Base-by-base conservation (phyloP, 2,113 vertebrate genomes). In the Eurypyga helias region DNA sequence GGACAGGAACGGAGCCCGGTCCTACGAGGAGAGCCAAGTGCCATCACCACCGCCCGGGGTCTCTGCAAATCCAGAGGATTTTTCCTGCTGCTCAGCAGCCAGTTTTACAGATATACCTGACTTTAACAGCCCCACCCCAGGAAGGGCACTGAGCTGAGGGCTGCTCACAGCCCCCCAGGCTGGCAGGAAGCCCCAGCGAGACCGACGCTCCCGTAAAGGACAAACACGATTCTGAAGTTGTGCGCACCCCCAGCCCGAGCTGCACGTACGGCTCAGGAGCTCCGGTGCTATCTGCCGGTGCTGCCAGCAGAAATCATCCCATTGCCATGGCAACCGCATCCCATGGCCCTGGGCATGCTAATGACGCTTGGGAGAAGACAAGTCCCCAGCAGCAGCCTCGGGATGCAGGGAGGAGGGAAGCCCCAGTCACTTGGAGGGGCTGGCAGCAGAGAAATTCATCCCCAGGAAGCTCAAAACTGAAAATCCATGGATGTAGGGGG, bases 271-370 rank as follows among this genome's bases (percentile, higher is more conserved):
- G 90, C 90, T 92, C 95, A 46, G 51, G 66, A 87, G 92, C 69
- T 70, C 69, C 28, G 2, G 11, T 45, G 49, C 43, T 29, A 65
- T 67, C 58, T 41, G 43, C 64, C 25, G 51, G 70, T 73, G 92
- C 92, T 38, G 51, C 31, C 46, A 89, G 76, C 43, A n/a, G 79
- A 84, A 21, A 38, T 96, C 94, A 87, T 94, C 94, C 7, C 89
- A 84, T 98, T 96, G 69, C 98, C 98, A 98, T 98, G 97, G 97
- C 97, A 98, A 98, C 98, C 7, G 24, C 96, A 98, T 97, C 97
- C 91, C 92, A 60, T 92, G 97, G 97, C 95, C 97, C 96, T 4
- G 89, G 98, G 94, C 97, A 76, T 51, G 83, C 94, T 84, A 89
- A 80, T 48, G 84, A 65, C 8, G 17, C 60, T 36, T 2, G 57